Conservation (phyloP, 1,140 invertebrate genomes). For the Drosophila quadrilineata region DNA sequence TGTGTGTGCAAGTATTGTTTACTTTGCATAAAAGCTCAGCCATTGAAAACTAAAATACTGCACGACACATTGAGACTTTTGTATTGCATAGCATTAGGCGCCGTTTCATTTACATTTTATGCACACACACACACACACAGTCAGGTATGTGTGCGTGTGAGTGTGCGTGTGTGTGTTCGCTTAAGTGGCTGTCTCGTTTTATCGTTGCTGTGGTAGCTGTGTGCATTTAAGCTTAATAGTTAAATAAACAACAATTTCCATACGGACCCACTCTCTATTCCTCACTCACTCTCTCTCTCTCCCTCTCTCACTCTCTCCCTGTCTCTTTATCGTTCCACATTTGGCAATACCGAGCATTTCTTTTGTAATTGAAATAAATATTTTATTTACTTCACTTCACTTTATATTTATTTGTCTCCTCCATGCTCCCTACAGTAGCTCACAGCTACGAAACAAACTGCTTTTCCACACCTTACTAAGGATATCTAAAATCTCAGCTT, state of each 20-base stretch:
- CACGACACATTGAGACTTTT: conserved; percentile 72
- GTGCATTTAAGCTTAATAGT: conserved; percentile 72
- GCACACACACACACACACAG: conserved; percentile 50
- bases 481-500: too few species aligned
- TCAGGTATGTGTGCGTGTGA: neutral
- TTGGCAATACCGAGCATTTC: conserved; percentile 18
- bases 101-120: conserved; percentile 77
- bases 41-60: conserved; percentile 79
- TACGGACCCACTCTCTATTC: too few species aligned
- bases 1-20: conserved; percentile 40
- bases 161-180: conserved; percentile 14
- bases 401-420: too few species aligned
- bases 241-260: conserved; percentile 74
- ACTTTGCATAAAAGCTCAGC: conserved; percentile 75
- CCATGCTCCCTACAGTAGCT: too few species aligned
- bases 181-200: conserved; percentile 39
- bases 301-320: too few species aligned
- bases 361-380: conserved; percentile 43
- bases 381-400: conserved; percentile 16
- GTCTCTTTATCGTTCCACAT: too few species aligned
- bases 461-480: too few species aligned
- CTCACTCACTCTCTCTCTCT: too few species aligned
- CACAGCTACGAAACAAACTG: too few species aligned
- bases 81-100: conserved; percentile 73
- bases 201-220: conserved; percentile 41